These are phyloP conservation scores for Corythucha ciliata DNA, from an alignment of 2,888 invertebrate species.

Conservation along the genomic window DNA sequence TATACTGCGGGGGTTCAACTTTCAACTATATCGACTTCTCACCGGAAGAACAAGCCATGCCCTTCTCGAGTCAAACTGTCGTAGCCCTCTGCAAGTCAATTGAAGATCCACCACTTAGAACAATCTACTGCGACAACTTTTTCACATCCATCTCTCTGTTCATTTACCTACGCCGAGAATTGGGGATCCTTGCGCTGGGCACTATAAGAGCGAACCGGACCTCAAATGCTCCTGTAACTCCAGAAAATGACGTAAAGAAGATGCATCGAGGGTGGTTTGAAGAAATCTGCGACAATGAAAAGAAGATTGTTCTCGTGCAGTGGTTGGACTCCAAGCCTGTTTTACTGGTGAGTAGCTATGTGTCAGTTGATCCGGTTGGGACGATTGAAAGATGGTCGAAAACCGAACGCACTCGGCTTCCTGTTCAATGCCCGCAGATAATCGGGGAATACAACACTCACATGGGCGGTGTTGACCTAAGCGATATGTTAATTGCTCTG, in stretches of 20 bases:
- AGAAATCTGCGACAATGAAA: slow-evolving; percentile 22
- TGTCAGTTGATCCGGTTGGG: slow-evolving; percentile 23
- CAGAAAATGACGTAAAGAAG: slow-evolving; percentile 25
- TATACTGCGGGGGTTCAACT: slow-evolving; percentile 38
- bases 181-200: slow-evolving; percentile 28
- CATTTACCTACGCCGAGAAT: slow-evolving; percentile 23
- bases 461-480: slow-evolving; percentile 15
- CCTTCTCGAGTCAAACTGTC: slow-evolving; percentile 38
- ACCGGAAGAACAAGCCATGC: slow-evolving; percentile 32
- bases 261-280: slow-evolving; percentile 8
- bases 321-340: slow-evolving; percentile 35
- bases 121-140: slow-evolving; percentile 35
- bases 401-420: not conserved
- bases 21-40: slow-evolving; percentile 34
- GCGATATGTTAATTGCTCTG: slow-evolving; percentile 8
- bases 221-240: slow-evolving; percentile 17
- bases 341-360: slow-evolving; percentile 30
- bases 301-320: slow-evolving; percentile 29
- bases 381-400: slow-evolving; percentile 24
- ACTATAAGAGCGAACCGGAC: slow-evolving; percentile 27
- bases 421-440: slow-evolving; percentile 15
- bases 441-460: slow-evolving; percentile 14
- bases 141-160: slow-evolving; percentile 25
- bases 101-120: slow-evolving; percentile 19
- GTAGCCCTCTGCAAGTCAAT: slow-evolving; percentile 35